Percentiles rank a stretch among this genome's conserved stretches.
Conservation (phyloP, 2,888 invertebrate genomes). For the Drosophila kanekoi region DNA sequence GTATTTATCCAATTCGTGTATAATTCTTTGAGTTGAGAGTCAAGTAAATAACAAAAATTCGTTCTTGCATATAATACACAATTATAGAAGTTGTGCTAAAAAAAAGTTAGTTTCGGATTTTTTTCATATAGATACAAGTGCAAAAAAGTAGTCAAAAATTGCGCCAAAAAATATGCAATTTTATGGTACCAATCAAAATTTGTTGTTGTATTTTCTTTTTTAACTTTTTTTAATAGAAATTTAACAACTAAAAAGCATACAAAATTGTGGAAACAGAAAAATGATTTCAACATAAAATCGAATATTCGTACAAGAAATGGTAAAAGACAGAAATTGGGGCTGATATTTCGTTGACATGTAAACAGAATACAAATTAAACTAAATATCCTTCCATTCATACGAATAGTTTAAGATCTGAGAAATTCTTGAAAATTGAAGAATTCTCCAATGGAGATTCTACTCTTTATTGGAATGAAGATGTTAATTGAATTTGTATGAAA, state of each 20-base stretch:
- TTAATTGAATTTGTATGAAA: too few relatives aligned
- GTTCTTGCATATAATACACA: slow-evolving; percentile 71
- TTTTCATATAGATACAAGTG: slow-evolving; percentile 70
- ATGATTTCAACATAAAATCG: slow-evolving; percentile 3
- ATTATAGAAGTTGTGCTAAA: slow-evolving; percentile 74
- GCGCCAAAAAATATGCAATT: slow-evolving; percentile 83
- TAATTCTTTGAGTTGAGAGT: slow-evolving; percentile 48
- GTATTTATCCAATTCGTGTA: slow-evolving; percentile 39
- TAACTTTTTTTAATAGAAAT: slow-evolving; percentile 27
- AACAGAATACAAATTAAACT: not conserved
- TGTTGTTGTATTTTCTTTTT: slow-evolving; percentile 36
- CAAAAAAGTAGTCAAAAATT: slow-evolving; percentile 83
- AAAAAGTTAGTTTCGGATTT: slow-evolving; percentile 46
- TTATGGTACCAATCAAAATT: slow-evolving; percentile 75
- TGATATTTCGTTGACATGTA: slow-evolving; percentile 1
- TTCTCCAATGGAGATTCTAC: too few relatives aligned
- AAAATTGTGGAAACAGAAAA: slow-evolving; percentile 4
- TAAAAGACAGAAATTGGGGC: not conserved
- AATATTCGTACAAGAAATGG: not conserved
- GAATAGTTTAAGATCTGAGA: too few relatives aligned
- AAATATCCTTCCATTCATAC: too few relatives aligned
- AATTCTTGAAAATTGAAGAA: too few relatives aligned
- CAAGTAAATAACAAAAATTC: slow-evolving; percentile 68
- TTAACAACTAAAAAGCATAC: slow-evolving; percentile 19
- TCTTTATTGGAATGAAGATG: too few relatives aligned